These are phyloP conservation scores for Pteromalus puparum DNA, from an alignment of 1,140 invertebrate species.

Conservation along the genomic window DNA sequence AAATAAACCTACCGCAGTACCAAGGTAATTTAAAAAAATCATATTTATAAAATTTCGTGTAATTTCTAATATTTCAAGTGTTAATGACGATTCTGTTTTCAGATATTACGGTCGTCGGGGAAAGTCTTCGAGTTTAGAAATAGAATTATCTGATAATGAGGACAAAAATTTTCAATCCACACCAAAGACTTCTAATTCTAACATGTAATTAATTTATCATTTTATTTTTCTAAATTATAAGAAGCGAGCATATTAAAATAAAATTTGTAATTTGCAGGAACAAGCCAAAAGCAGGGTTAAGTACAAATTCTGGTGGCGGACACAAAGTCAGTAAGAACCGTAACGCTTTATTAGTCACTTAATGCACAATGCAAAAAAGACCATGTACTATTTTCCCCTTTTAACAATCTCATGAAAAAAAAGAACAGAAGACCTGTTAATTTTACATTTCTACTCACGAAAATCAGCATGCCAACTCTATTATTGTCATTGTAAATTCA, in stretches of 20 bases:
- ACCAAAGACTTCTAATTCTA: constrained; percentile 66
- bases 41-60: constrained; percentile 16
- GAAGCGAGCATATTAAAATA: neutral
- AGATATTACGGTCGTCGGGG: constrained; percentile 83
- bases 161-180: constrained; percentile 63
- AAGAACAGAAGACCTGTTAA: constrained; percentile 19
- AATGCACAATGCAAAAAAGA: constrained; percentile 66
- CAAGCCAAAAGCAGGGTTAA: constrained; percentile 77
- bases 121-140: constrained; percentile 74
- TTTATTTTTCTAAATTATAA: constrained; percentile 10
- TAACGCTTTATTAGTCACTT: constrained; percentile 78
- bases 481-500: constrained; percentile 15
- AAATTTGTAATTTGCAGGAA: constrained; percentile 63
- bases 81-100: constrained; percentile 53
- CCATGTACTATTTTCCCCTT: constrained; percentile 37
- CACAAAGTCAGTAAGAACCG: constrained; percentile 97
- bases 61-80: neutral
- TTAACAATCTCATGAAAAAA: constrained; percentile 53
- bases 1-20: constrained; percentile 68
- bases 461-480: constrained; percentile 31
- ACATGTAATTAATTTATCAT: constrained; percentile 61
- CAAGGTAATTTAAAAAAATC: constrained; percentile 64
- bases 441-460: constrained; percentile 31
- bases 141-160: constrained; percentile 72
- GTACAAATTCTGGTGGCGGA: constrained; percentile 85